Percentiles rank a stretch among this genome's conserved stretches.
These are phyloP conservation scores for Ganaspis brasiliensis DNA, from an alignment of 2,888 invertebrate species.

Conservation along the genomic window DNA sequence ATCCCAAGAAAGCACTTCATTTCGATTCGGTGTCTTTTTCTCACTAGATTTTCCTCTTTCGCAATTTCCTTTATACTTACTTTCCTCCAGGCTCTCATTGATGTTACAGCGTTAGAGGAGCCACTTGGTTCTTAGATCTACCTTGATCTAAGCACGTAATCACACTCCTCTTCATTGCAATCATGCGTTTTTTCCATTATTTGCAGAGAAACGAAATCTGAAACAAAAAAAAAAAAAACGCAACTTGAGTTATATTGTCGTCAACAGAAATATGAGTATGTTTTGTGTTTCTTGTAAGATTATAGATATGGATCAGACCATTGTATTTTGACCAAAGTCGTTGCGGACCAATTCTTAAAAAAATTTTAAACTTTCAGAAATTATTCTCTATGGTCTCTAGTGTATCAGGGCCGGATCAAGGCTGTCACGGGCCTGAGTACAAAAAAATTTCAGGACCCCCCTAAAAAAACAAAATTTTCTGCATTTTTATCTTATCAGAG, in stretches of 20 bases:
- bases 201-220: conserved; percentile 4
- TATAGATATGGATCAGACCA: no score
- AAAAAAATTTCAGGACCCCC: no score
- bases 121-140: conserved; percentile 29
- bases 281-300: no score
- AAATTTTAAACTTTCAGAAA: no score
- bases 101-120: conserved; percentile 29
- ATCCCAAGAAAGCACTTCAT: conserved; percentile 34
- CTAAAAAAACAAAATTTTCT: no score
- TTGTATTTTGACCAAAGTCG: no score
- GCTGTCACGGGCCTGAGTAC: no score
- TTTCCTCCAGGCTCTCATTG: conserved; percentile 41
- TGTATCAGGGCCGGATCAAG: no score
- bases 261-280: not conserved
- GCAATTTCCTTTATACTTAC: conserved; percentile 38
- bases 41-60: conserved; percentile 28
- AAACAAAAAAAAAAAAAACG: conserved; percentile 7
- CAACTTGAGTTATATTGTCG: not conserved
- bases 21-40: conserved; percentile 24
- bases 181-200: conserved; percentile 4
- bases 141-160: conserved; percentile 35
- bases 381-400: no score
- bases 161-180: conserved; percentile 22
- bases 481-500: no score
- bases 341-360: no score